Evolutionary conservation across 2,113 vertebrate genomes (phyloP).

Genomic region (Grallaria varia): DNA sequence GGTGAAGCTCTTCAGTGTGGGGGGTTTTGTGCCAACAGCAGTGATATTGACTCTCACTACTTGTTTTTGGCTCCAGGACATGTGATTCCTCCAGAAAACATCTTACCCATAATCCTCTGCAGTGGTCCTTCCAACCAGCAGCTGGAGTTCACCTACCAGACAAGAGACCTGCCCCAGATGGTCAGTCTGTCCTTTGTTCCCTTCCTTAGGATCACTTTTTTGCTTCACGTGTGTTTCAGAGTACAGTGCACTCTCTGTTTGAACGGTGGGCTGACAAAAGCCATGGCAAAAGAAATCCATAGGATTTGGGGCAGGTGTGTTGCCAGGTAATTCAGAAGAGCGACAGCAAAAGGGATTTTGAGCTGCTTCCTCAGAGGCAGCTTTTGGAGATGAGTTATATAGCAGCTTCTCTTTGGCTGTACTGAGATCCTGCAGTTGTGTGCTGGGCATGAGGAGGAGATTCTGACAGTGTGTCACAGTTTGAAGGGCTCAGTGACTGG

Average conservation of each 20-base stretch:
- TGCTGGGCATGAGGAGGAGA: background rate
- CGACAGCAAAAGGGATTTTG: background rate
- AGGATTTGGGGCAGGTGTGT: background rate
- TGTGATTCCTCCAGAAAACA: constrained; percentile 91
- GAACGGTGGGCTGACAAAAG: background rate
- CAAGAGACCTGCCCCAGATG: constrained; percentile 85
- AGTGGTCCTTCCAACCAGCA: constrained; percentile 88
- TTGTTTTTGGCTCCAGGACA: constrained; percentile 79
- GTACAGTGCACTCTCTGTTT: background rate
- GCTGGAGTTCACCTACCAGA: constrained; percentile 93
- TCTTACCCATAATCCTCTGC: constrained; percentile 88
- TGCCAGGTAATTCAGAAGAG: background rate
- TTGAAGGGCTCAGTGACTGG: background rate
- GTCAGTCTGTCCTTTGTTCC: constrained; percentile 41
- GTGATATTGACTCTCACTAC: background rate
- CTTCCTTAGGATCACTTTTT: background rate
- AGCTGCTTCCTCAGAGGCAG: background rate
- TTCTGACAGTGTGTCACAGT: background rate
- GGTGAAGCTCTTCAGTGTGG: background rate
- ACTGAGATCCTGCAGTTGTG: background rate
- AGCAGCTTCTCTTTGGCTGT: background rate
- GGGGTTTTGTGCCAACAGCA: background rate
- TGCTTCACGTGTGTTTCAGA: background rate
- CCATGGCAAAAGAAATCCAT: background rate
- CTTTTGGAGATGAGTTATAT: background rate